Conservation (phyloP, 2,888 invertebrate genomes). For the Tetragonula carbonaria region DNA sequence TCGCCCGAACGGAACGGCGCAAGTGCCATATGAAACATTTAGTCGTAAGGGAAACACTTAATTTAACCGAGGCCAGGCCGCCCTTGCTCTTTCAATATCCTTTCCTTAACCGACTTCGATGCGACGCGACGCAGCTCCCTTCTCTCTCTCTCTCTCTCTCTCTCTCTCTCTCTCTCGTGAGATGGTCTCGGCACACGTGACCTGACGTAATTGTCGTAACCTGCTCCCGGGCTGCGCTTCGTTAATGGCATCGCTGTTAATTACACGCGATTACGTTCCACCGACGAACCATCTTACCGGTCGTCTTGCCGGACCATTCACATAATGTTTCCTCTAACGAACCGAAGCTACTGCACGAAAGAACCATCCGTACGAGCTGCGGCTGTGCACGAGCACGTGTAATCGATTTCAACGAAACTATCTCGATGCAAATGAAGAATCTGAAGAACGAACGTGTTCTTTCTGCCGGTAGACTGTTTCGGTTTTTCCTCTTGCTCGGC, state of each 20-base stretch:
- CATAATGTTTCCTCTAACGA: neutral
- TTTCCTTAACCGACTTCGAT: too few relatives aligned
- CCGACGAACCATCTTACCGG: neutral
- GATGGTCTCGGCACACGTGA: slow-evolving; percentile 30
- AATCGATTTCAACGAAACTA: neutral
- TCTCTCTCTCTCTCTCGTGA: neutral
- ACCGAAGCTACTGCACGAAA: neutral
- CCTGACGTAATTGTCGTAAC: neutral
- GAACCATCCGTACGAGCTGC: neutral
- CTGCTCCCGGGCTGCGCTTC: neutral
- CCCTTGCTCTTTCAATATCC: slow-evolving; percentile 33
- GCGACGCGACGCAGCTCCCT: neutral
- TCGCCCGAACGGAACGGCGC: slow-evolving; percentile 14
- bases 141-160: too few relatives aligned
- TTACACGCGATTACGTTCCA: slow-evolving; percentile 14
- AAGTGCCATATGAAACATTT: slow-evolving; percentile 59
- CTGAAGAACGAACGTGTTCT: neutral
- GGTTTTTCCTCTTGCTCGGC: neutral
- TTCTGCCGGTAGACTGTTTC: neutral
- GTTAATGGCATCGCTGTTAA: slow-evolving; percentile 30
- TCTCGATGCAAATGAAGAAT: neutral
- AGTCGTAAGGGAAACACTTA: slow-evolving; percentile 37
- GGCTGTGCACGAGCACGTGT: neutral
- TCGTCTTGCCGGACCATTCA: neutral
- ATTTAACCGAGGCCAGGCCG: slow-evolving; percentile 16